phyloP scores from a whole-genome alignment of 2,113 vertebrate genomes.

The Aptenodytes patagonicus region DNA sequence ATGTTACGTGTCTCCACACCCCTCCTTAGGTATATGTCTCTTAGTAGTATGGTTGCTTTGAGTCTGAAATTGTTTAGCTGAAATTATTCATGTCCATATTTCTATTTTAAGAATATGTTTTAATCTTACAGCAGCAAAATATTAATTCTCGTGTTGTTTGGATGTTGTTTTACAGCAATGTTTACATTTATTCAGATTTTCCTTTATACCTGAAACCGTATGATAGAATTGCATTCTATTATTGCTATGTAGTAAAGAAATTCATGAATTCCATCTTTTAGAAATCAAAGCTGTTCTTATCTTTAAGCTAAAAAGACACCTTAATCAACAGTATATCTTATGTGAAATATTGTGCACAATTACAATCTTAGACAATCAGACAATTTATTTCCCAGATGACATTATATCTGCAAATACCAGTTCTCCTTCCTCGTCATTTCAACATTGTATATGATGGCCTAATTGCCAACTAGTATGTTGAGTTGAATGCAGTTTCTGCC shows the following conservation, averaged over 20 bases:
- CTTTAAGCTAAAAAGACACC: neutral
- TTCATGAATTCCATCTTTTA: neutral
- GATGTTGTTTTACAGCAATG: neutral
- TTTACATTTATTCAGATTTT: neutral
- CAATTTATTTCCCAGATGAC: neutral
- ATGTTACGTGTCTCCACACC: neutral
- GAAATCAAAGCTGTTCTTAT: neutral
- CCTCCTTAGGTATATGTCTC: neutral
- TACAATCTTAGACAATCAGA: neutral
- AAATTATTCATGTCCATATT: neutral
- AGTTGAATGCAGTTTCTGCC: neutral
- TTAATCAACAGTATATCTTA: neutral
- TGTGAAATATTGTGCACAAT: neutral
- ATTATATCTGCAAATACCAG: neutral
- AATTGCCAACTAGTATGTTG: neutral
- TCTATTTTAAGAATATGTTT: neutral
- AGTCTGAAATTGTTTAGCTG: neutral
- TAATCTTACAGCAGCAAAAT: neutral
- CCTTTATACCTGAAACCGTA: neutral
- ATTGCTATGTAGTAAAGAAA: neutral
- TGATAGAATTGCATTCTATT: neutral
- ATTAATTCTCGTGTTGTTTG: neutral
- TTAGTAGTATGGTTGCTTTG: neutral
- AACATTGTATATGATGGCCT: neutral
- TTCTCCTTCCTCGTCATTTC: neutral